These are phyloP conservation scores for Ptilonorhynchus violaceus DNA, from an alignment of 2,113 vertebrate genomes.

Conservation along the genomic window DNA sequence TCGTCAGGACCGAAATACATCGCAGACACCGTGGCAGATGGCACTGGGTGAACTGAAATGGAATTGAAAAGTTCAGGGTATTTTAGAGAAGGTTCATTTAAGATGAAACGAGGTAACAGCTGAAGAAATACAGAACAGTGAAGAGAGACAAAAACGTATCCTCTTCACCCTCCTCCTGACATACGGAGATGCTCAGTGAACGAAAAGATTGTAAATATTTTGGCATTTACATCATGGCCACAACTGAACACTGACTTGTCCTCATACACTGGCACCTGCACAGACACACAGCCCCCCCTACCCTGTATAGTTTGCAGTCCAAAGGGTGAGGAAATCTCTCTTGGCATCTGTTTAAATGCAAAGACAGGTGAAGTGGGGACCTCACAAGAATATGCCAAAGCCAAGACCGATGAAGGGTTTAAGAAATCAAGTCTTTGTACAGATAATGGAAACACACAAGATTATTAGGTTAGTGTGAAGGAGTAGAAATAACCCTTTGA, in stretches of 20 bases:
- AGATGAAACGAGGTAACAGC: background rate
- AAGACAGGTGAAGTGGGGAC: background rate
- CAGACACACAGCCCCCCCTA: background rate
- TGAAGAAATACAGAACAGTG: background rate
- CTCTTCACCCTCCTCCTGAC: background rate
- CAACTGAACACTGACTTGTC: background rate
- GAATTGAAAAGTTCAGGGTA: background rate
- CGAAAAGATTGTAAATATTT: background rate
- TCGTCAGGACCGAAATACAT: background rate
- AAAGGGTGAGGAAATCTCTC: background rate
- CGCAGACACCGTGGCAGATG: constrained; percentile 22
- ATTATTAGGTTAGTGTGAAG: background rate
- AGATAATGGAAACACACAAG: background rate
- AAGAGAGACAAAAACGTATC: background rate
- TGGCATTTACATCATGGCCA: background rate
- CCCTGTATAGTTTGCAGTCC: too few relatives aligned
- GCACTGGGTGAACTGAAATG: background rate
- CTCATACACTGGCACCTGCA: background rate
- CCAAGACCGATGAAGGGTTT: background rate
- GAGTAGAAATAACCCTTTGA: background rate
- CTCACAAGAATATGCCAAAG: background rate
- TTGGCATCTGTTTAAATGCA: background rate
- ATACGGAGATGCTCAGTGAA: background rate
- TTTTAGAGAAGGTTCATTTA: background rate
- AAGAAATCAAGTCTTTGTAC: background rate